Base-by-base conservation (phyloP, 2,797 vertebrate genomes). In the Sebastes hubbsi region DNA sequence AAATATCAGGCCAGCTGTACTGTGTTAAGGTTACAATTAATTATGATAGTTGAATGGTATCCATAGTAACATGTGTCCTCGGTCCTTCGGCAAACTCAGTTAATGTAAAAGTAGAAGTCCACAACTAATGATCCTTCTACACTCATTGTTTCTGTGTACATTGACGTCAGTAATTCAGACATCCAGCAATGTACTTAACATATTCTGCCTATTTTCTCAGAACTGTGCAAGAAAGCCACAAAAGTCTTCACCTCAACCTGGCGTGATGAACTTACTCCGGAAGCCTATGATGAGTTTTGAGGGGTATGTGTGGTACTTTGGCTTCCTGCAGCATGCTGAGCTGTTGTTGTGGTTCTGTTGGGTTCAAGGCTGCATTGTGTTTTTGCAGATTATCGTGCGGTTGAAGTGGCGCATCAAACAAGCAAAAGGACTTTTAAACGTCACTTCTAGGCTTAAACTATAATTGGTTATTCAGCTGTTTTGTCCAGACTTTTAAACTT, bases 381-480 rank as follows among this genome's bases (percentile, higher is more conserved):
- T 89, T 82, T 75, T 36, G 27, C 11, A 69, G 30, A 82, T 86
- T 70, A 78, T 70, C 54, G 20, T 11, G 58, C 0, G 2, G 24
- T 75, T 75, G 76, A 84, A 81, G 79, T 59, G 65, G 46, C 52
- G 36, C 79, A 84, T 87, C 81, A 80, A 75, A 84, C 79, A 78
- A 80, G 11, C 2, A 5, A 82, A 82, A 72, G 29, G 63, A 64
- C 65, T 85, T 91, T 83, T 72, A 90, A 86, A 90, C 87, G 78
- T 80, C 80, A 72, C 81, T 32, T 62, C 20, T 11, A 10, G 68
- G 56, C 74, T 63, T 82, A 55, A 80, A 68, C 72, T 73, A 72
- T 80, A 82, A 89, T 87, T 82, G 77, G 79, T 89, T 78, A 73
- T 90, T 85, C 60, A 60, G 69, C 69, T 83, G 81, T 87, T 89